Conservation (phyloP, 2,888 invertebrate genomes). For the Drosophila anomalata region DNA sequence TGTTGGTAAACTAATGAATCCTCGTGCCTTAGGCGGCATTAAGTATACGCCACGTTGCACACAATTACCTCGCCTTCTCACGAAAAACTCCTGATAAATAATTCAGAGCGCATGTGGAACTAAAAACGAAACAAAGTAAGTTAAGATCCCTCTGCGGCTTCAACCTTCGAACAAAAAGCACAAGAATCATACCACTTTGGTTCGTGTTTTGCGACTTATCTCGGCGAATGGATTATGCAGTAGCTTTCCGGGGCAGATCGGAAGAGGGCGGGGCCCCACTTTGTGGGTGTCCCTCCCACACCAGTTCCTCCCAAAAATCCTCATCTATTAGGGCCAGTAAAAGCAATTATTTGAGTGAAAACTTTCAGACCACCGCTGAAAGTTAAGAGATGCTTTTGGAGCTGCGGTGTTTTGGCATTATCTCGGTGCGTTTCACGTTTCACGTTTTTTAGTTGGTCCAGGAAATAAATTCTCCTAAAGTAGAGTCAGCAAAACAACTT, state of each 20-base stretch:
- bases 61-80: conserved; percentile 55
- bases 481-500: conserved; percentile 36
- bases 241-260: conserved; percentile 11
- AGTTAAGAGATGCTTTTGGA: conserved; percentile 25
- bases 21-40: conserved; percentile 50
- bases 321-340: conserved; percentile 50
- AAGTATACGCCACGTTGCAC: conserved; percentile 67
- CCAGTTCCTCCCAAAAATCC: conserved; percentile 1
- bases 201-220: conserved; percentile 34
- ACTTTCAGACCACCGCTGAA: conserved; percentile 46
- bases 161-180: conserved; percentile 2
- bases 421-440: conserved; percentile 40
- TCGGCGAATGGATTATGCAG: conserved; percentile 51
- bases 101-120: conserved; percentile 56
- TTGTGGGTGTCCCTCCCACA: neutral
- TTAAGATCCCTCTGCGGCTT: conserved; percentile 22
- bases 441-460: conserved; percentile 39
- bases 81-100: conserved; percentile 55
- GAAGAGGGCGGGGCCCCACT: neutral
- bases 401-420: conserved; percentile 38
- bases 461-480: conserved; percentile 41
- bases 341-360: conserved; percentile 71
- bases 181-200: conserved; percentile 19
- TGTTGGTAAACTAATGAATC: conserved; percentile 68
- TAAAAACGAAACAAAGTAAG: conserved; percentile 29